A percentile compares a stretch with the other conserved stretches of the same genome.
These are phyloP conservation scores for Tigriopus californicus DNA, from an alignment of 2,888 invertebrate genomes.

Conservation along the genomic window DNA sequence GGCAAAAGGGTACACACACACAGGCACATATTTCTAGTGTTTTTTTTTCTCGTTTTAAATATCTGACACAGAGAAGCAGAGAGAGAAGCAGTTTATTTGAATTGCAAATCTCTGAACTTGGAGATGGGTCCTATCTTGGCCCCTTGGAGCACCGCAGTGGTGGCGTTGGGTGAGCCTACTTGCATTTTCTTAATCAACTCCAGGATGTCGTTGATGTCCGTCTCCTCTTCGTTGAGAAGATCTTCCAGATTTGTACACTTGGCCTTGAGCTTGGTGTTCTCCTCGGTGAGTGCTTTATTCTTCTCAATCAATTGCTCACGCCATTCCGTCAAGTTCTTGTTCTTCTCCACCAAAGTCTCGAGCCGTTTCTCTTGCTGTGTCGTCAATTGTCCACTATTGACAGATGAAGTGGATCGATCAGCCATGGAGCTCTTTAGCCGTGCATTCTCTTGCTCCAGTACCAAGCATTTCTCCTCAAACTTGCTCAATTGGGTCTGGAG, in stretches of 20 bases:
- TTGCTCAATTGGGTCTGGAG: not conserved
- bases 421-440: not conserved
- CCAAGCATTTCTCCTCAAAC: not conserved
- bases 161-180: not conserved
- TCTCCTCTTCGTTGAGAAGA: slow-evolving; percentile 6
- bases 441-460: slow-evolving; percentile 4
- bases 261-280: slow-evolving; percentile 6
- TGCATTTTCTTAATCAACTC: slow-evolving; percentile 6
- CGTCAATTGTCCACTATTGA: too few species aligned
- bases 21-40: too few species aligned
- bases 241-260: slow-evolving; percentile 4
- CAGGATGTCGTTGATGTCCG: slow-evolving; percentile 10
- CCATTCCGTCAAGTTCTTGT: slow-evolving; percentile 6
- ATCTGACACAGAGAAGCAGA: too few species aligned
- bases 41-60: too few species aligned
- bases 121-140: slow-evolving; percentile 3
- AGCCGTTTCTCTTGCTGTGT: not conserved
- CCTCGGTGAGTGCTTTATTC: not conserved
- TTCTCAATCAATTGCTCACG: slow-evolving; percentile 9
- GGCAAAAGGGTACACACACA: too few species aligned
- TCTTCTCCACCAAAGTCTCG: slow-evolving; percentile 1
- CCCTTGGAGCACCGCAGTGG: not conserved
- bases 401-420: not conserved
- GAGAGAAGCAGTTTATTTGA: too few species aligned
- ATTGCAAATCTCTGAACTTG: slow-evolving; percentile 4